A percentile compares a stretch with the other conserved stretches of the same genome.
These are phyloP conservation scores for Argyresthia albistria DNA, from an alignment of 2,888 invertebrate genomes.

Conservation along the genomic window DNA sequence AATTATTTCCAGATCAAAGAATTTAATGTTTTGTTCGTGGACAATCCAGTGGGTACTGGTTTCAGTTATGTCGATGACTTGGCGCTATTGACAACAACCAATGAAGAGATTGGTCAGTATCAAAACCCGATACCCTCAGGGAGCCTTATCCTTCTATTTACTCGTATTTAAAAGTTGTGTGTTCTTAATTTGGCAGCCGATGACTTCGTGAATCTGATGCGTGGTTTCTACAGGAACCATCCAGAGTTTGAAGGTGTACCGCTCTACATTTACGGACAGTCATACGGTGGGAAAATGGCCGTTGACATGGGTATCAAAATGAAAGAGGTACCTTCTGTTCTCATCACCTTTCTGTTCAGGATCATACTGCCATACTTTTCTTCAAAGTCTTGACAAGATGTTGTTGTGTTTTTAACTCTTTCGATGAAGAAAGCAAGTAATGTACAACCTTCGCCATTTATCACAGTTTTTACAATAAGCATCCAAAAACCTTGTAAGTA, in stretches of 20 bases:
- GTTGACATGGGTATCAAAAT: slow-evolving; percentile 82
- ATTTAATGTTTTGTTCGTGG: slow-evolving; percentile 89
- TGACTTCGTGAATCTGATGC: slow-evolving; percentile 83
- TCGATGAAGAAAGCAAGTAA: too few species aligned
- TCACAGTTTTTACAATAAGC: not conserved
- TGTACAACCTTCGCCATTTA: too few species aligned
- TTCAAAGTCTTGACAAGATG: not conserved
- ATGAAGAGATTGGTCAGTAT: slow-evolving; percentile 51
- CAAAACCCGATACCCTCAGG: not conserved
- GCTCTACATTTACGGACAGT: slow-evolving; percentile 90
- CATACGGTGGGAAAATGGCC: slow-evolving; percentile 95
- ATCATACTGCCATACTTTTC: not conserved
- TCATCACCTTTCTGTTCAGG: not conserved
- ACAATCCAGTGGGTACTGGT: slow-evolving; percentile 92
- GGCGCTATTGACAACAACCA: slow-evolving; percentile 38
- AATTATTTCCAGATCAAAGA: slow-evolving; percentile 72
- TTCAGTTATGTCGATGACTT: slow-evolving; percentile 82
- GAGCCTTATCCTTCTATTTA: not conserved
- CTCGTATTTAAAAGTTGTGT: not conserved
- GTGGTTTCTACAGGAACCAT: slow-evolving; percentile 76
- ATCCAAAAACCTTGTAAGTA: not conserved
- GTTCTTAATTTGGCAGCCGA: slow-evolving; percentile 51
- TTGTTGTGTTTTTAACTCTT: not conserved
- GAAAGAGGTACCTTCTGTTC: slow-evolving; percentile 47
- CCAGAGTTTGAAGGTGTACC: slow-evolving; percentile 82